These are phyloP conservation scores for Eulemur rufifrons DNA, from an alignment of 2,113 vertebrate species.

Conservation along the genomic window DNA sequence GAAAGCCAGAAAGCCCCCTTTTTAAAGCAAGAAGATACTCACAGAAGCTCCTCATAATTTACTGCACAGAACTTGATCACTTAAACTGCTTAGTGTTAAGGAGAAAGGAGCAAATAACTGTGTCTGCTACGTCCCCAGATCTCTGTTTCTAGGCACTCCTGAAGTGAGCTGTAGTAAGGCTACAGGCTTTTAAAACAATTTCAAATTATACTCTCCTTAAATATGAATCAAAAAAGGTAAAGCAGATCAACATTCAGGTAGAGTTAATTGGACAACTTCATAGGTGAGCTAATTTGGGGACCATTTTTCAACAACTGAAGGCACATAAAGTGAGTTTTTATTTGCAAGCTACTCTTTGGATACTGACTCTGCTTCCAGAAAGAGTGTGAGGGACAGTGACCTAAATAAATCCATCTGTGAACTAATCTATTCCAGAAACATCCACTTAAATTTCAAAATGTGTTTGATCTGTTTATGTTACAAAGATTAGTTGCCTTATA, in stretches of 20 bases:
- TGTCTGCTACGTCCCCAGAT: not conserved
- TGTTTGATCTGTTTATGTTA: slow-evolving; percentile 73
- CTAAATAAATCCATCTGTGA: slow-evolving; percentile 78
- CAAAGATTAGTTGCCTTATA: slow-evolving; percentile 73
- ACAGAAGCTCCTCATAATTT: not conserved
- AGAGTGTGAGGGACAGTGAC: slow-evolving; percentile 51
- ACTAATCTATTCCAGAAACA: slow-evolving; percentile 75
- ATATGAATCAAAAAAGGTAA: not conserved
- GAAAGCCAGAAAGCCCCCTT: not conserved
- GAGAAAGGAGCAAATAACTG: not conserved
- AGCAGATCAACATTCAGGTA: not conserved
- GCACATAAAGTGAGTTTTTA: not conserved
- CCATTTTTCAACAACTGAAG: not conserved
- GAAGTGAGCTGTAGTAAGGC: not conserved
- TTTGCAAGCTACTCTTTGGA: not conserved
- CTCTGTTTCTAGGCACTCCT: not conserved
- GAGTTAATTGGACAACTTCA: not conserved
- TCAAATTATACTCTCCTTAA: not conserved
- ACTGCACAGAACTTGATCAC: not conserved
- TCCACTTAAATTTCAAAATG: slow-evolving; percentile 69
- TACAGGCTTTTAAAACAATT: not conserved
- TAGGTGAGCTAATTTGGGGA: not conserved
- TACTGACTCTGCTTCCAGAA: slow-evolving; percentile 46
- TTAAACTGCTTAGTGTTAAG: not conserved
- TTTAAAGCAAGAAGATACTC: not conserved